A percentile compares a stretch with the other conserved stretches of the same genome.
These are phyloP conservation scores for Pempheris klunzingeri DNA, from an alignment of 2,797 vertebrate species.

Conservation along the genomic window DNA sequence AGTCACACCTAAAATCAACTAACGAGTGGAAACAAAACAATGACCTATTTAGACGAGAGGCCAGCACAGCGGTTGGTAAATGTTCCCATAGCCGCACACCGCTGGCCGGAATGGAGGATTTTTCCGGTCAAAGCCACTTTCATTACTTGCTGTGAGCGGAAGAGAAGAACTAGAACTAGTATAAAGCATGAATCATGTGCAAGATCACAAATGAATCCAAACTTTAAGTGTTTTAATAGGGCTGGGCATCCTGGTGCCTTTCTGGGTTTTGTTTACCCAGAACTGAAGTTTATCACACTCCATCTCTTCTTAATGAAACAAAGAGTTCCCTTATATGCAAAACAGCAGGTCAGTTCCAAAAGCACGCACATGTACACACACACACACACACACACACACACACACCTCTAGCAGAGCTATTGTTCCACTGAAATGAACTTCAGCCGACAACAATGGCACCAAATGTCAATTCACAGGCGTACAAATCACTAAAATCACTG, in stretches of 20 bases:
- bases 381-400: slow-evolving; percentile 37
- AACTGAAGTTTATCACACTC: slow-evolving; percentile 46
- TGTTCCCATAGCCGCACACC: slow-evolving; percentile 53
- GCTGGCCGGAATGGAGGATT: slow-evolving; percentile 30
- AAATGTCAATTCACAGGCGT: slow-evolving; percentile 55
- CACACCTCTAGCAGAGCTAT: slow-evolving; percentile 46
- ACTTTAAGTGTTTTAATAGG: slow-evolving; percentile 34
- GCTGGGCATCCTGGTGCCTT: slow-evolving; percentile 44
- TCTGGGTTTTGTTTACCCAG: slow-evolving; percentile 56
- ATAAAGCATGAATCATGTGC: slow-evolving; percentile 30
- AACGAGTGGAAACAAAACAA: slow-evolving; percentile 70
- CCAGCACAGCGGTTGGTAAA: slow-evolving; percentile 58
- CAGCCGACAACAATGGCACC: slow-evolving; percentile 51
- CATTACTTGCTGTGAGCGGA: slow-evolving; percentile 16
- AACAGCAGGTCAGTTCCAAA: slow-evolving; percentile 48
- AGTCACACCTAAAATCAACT: slow-evolving; percentile 67
- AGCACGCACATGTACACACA: slow-evolving; percentile 15
- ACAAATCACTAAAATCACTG: slow-evolving; percentile 68
- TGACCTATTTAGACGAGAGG: slow-evolving; percentile 69
- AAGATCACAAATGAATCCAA: slow-evolving; percentile 29
- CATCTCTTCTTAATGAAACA: slow-evolving; percentile 60
- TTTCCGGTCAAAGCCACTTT: slow-evolving; percentile 46
- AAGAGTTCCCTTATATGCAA: slow-evolving; percentile 56
- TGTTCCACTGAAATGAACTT: slow-evolving; percentile 66
- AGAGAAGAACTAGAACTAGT: neutral